A percentile compares a stretch with the other conserved stretches of the same genome.
These are phyloP conservation scores for Lepisosteus osseus DNA, from an alignment of 2,113 vertebrate genomes.

Conservation along the genomic window DNA sequence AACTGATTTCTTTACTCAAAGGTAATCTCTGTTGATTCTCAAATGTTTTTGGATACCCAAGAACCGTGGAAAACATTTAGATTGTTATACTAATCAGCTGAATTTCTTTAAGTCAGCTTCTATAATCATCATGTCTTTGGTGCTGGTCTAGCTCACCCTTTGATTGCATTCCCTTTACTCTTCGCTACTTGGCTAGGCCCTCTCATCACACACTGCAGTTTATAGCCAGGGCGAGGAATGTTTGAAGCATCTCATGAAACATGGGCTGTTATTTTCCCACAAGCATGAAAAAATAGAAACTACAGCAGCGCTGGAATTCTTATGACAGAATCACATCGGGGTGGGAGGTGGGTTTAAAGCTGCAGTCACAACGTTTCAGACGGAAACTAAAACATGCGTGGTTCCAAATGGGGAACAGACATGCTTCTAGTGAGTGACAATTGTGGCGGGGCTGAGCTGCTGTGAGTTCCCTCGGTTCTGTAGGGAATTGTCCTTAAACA, in stretches of 20 bases:
- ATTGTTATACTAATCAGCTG: neutral
- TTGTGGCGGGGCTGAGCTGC: conserved; percentile 21
- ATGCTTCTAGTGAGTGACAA: conserved; percentile 20
- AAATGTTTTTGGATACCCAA: too few species aligned
- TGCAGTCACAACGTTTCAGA: conserved; percentile 44
- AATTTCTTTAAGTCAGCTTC: conserved; percentile 15
- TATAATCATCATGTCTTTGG: neutral
- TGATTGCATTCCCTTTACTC: conserved; percentile 34
- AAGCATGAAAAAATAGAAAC: conserved; percentile 74
- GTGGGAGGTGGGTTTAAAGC: conserved; percentile 50
- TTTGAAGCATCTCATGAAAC: conserved; percentile 81
- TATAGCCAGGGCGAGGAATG: conserved; percentile 80
- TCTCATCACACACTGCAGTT: conserved; percentile 60
- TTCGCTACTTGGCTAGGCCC: conserved; percentile 50
- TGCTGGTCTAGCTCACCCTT: conserved; percentile 51
- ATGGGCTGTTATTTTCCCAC: conserved; percentile 89
- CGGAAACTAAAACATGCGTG: neutral
- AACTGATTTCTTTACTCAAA: too few species aligned
- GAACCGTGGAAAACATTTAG: too few species aligned
- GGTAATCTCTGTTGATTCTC: too few species aligned
- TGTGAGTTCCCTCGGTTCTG: conserved; percentile 33
- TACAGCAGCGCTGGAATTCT: conserved; percentile 59
- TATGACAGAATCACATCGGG: conserved; percentile 56
- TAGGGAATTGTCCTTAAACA: conserved; percentile 32
- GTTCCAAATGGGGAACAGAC: too few species aligned